A percentile compares a stretch with the other conserved stretches of the same genome.
Conservation (phyloP, 2,113 vertebrate genomes). For the Hydrochoerus hydrochaeris region DNA sequence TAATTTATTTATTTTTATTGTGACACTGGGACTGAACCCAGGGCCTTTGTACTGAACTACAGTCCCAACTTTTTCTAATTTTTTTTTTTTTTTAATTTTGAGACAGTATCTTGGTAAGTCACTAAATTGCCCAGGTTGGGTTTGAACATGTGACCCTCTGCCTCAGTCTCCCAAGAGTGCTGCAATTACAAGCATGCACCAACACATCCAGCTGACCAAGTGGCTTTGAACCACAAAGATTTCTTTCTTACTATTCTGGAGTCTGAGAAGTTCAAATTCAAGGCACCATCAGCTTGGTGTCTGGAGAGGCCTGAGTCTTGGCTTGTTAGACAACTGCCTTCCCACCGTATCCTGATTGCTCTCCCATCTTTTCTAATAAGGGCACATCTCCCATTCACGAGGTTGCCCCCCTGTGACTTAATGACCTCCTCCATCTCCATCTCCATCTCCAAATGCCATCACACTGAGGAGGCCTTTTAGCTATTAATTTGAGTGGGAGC, state of each 20-base stretch:
- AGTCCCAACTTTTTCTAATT: background rate
- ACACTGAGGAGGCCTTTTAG: background rate
- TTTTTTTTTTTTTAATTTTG: background rate
- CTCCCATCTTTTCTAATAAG: background rate
- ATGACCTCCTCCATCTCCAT: background rate
- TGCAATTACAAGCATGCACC: background rate
- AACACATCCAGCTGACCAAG: background rate
- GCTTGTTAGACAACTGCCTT: background rate
- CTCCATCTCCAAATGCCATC: background rate
- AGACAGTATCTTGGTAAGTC: background rate
- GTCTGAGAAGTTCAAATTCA: background rate
- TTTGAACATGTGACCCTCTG: background rate
- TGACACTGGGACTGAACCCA: background rate
- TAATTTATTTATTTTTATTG: background rate
- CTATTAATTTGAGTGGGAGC: background rate
- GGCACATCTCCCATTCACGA: background rate
- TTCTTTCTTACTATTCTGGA: background rate
- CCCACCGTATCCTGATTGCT: too few species aligned
- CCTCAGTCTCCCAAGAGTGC: background rate
- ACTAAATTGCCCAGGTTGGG: background rate
- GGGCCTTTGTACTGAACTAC: background rate
- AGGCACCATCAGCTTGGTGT: background rate
- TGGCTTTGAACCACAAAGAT: background rate
- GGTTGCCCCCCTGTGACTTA: background rate
- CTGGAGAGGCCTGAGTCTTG: background rate